Percentiles rank a stretch among this genome's conserved stretches.
These are phyloP conservation scores for Corapipo altera DNA, from an alignment of 2,113 vertebrate genomes.

Conservation along the genomic window DNA sequence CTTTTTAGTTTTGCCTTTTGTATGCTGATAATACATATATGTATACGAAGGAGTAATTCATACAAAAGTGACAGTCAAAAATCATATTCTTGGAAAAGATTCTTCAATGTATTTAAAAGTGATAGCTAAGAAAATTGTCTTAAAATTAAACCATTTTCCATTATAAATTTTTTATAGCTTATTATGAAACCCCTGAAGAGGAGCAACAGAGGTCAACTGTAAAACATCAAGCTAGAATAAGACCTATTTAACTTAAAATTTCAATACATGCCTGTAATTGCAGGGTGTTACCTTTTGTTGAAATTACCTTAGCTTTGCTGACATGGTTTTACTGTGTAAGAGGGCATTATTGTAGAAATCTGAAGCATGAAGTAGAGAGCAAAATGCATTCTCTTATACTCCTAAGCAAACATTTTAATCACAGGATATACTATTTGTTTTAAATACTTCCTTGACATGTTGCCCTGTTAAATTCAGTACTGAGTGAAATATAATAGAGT, in stretches of 20 bases:
- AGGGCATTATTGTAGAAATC: not conserved
- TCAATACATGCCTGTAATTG: not conserved
- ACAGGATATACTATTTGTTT: not conserved
- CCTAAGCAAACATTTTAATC: not conserved
- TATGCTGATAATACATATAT: not conserved
- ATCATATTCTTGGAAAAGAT: not conserved
- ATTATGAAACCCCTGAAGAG: not conserved
- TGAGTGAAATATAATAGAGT: not conserved
- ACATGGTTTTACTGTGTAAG: not conserved
- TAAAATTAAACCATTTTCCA: not conserved
- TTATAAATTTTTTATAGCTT: not conserved
- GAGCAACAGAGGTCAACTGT: not conserved
- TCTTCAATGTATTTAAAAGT: not conserved
- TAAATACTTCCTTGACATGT: not conserved
- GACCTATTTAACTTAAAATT: not conserved
- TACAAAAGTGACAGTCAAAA: not conserved
- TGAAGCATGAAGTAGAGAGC: not conserved
- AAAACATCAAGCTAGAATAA: not conserved
- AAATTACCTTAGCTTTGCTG: not conserved
- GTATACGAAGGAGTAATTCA: not conserved
- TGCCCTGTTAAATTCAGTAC: not conserved
- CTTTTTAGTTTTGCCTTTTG: not conserved
- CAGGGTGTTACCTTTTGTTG: not conserved
- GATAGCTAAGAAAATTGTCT: not conserved
- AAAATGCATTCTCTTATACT: not conserved